Evolutionary conservation across 2,113 vertebrate genomes (phyloP), one percentile per base, ranked within the genome.

Genomic region (Penelope pileata): DNA sequence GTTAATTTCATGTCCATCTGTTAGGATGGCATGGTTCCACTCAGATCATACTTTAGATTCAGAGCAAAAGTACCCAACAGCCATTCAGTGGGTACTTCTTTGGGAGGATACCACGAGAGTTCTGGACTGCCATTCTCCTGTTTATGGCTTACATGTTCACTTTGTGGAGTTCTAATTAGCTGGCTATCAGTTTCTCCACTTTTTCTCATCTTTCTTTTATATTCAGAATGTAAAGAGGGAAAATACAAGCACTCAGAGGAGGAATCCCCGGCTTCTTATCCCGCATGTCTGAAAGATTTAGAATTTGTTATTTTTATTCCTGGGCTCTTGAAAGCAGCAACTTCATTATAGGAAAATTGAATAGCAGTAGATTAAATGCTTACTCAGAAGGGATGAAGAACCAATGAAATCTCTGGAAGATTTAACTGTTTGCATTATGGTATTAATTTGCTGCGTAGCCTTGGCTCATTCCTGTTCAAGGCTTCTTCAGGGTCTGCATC

Each of bases 1-100:
- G 56, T 32, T 68, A 94, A 80, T 72, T 70, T 76, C 67, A 6
- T 6, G 51, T 58, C 84, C 94, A 87, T 83, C 92, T 94, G 81
- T 80, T 24, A 78, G 85, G 64, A 83, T 8, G 68, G 62, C 19
- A 27, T 2, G 29, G 30, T 18, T 95, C 80, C 75, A 43, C 74
- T 93, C 90, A 51, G 16, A 75, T 60, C 18, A 86, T 51, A 72
- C 60, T 87, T 27, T 7, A 40, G 77, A 81, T 59, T 30, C 19
- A 23, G 30, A 91, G 58, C 5, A 58, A 10, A 59, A 58, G 75
- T 22, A 93, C 18, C 64, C 27, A 29, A 72, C 14, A 43, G 21
- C 17, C 8, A 27, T 73, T 29, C 9, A 5, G 21, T 16, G 50
- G 17, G 29, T 9, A 60, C 51, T 40, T 24, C 67, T 42, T 63